Percentiles rank a stretch among this genome's conserved stretches.
Evolutionary conservation across 2,888 invertebrate genomes (phyloP).

Genomic region (Lysandra bellargus): DNA sequence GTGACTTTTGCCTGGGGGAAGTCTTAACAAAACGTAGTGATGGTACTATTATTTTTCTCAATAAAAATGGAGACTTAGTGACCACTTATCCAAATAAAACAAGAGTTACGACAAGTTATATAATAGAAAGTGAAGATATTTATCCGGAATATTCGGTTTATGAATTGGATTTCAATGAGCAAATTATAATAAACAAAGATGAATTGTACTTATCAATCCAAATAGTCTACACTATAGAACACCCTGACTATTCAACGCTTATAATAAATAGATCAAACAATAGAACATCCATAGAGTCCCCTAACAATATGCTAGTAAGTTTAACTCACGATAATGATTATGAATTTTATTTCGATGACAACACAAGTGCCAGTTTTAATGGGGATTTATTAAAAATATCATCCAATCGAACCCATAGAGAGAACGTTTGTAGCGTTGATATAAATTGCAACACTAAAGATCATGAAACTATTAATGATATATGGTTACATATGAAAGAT

Average conservation of each 20-base stretch:
- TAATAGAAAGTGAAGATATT: conserved; percentile 62
- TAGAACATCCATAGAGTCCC: conserved; percentile 60
- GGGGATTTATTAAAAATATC: conserved; percentile 57
- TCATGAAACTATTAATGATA: conserved; percentile 48
- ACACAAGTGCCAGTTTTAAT: conserved; percentile 61
- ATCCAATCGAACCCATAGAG: conserved; percentile 58
- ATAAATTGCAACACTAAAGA: conserved; percentile 48
- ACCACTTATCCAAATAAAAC: conserved; percentile 68
- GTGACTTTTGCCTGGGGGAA: conserved; percentile 67
- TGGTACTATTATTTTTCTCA: conserved; percentile 64
- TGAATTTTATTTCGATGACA: conserved; percentile 56
- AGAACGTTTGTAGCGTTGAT: conserved; percentile 59
- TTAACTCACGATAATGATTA: conserved; percentile 56
- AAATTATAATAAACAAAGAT: conserved; percentile 44
- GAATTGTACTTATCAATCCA: conserved; percentile 68
- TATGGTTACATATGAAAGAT: conserved; percentile 67
- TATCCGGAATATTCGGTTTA: conserved; percentile 69
- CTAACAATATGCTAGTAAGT: conserved; percentile 56
- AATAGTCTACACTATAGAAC: conserved; percentile 65
- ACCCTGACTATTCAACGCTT: conserved; percentile 77
- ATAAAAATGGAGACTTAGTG: conserved; percentile 63
- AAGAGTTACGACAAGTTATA: conserved; percentile 59
- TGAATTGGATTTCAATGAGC: conserved; percentile 55
- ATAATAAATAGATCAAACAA: conserved; percentile 61
- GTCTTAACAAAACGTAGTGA: conserved; percentile 69